These are phyloP conservation scores for Batillaria attramentaria DNA, from an alignment of 1,140 invertebrate species.

Conservation along the genomic window DNA sequence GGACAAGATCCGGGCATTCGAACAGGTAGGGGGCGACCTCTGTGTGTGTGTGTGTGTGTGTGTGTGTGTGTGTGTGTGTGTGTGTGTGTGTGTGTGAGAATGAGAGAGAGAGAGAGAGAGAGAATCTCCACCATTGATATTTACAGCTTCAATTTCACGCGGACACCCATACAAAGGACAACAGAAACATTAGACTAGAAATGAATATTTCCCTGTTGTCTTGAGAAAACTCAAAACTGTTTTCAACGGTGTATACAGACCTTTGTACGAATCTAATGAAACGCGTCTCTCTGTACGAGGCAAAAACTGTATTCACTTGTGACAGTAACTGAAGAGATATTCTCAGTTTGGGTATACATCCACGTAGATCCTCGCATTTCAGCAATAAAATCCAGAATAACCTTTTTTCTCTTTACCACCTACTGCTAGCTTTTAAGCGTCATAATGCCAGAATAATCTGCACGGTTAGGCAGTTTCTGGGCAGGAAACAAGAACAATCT, in stretches of 20 bases:
- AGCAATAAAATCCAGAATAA: no score
- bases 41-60: slow-evolving; percentile 20
- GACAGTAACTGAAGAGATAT: no score
- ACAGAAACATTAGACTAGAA: not conserved
- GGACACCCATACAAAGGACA: not conserved
- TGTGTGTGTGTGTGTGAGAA: not conserved
- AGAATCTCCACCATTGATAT: no score
- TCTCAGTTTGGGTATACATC: no score
- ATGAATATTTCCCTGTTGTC: not conserved
- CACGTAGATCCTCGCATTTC: no score
- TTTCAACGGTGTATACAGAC: not conserved
- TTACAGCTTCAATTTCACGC: not conserved
- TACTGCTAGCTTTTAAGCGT: no score
- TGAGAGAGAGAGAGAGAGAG: slow-evolving; percentile 2
- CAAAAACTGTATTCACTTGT: no score
- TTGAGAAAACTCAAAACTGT: not conserved
- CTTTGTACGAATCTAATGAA: not conserved
- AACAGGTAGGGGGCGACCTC: slow-evolving; percentile 48
- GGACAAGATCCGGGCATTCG: slow-evolving; percentile 55
- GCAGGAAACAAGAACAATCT: no score
- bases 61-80: not conserved
- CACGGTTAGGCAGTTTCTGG: no score
- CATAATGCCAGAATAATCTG: no score
- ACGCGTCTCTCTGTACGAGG: not conserved
- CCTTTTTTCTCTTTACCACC: no score